Conservation (phyloP, 1,140 invertebrate species). For the Caenorhabditis remanei region DNA sequence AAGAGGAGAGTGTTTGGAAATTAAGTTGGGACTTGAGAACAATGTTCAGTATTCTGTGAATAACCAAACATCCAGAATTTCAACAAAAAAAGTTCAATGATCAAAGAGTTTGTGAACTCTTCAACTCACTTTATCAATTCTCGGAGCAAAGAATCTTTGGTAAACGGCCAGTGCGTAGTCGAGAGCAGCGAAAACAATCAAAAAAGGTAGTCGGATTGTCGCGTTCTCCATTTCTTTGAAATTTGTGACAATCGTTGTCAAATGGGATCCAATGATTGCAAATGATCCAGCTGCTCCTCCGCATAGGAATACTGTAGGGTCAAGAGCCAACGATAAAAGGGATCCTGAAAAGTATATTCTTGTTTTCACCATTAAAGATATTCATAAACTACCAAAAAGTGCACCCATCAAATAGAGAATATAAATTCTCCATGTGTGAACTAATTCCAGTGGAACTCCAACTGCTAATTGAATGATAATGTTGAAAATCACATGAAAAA, state of each 20-base stretch:
- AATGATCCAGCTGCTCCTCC: constrained; percentile 97
- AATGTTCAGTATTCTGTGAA: constrained; percentile 13
- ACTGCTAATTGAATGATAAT: constrained; percentile 91
- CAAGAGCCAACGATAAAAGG: constrained; percentile 87
- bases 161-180: constrained; percentile 62
- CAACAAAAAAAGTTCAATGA: not conserved
- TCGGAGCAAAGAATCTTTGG: constrained; percentile 59
- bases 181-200: constrained; percentile 84
- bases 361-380: not conserved
- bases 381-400: constrained; percentile 55
- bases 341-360: constrained; percentile 78
- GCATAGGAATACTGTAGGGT: constrained; percentile 88
- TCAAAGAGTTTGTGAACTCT: not conserved
- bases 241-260: constrained; percentile 95
- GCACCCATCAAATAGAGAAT: constrained; percentile 68
- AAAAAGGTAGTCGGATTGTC: constrained; percentile 82
- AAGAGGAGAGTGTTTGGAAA: too few relatives aligned
- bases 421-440: constrained; percentile 82
- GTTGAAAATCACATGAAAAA: constrained; percentile 87
- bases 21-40: not conserved
- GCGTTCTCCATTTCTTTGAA: constrained; percentile 83
- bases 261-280: constrained; percentile 91
- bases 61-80: not conserved
- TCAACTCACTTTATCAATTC: constrained; percentile 60
- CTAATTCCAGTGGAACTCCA: constrained; percentile 92